Conservation (phyloP, 2,113 vertebrate genomes). For the Pelusios castaneus region DNA sequence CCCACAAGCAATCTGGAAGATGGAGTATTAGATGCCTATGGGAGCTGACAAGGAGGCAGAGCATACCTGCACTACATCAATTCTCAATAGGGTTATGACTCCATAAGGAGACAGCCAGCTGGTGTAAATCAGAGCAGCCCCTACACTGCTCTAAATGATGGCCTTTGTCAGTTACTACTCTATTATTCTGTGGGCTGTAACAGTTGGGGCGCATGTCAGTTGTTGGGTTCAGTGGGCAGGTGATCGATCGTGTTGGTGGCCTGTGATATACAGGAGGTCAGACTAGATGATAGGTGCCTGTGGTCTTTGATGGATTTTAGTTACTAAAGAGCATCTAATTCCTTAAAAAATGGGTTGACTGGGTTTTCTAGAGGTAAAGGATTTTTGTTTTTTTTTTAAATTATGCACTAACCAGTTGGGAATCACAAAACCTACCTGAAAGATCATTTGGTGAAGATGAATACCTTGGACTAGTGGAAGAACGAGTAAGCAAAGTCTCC, state of each 20-base stretch:
- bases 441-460: not conserved
- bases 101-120: not conserved
- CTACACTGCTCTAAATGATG: not conserved
- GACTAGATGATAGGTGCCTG: not conserved
- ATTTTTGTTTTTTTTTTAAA: not conserved
- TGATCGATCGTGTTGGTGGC: not conserved
- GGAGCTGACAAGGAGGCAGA: not conserved
- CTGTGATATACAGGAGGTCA: not conserved
- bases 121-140: not conserved
- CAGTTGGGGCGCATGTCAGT: not conserved
- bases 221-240: not conserved
- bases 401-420: not conserved
- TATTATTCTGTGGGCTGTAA: not conserved
- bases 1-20: too few species aligned
- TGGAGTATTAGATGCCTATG: not conserved
- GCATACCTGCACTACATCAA: not conserved
- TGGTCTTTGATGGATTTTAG: not conserved
- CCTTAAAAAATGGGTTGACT: not conserved
- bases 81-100: too few species aligned
- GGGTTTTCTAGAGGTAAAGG: not conserved
- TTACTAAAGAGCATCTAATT: not conserved
- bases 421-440: constrained; percentile 32
- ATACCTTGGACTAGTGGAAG: not conserved
- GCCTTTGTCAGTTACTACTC: not conserved
- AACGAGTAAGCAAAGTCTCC: not conserved